Evolutionary conservation across 2,888 invertebrate genomes (phyloP).

Genomic region (Callyntrura guangdongensis): DNA sequence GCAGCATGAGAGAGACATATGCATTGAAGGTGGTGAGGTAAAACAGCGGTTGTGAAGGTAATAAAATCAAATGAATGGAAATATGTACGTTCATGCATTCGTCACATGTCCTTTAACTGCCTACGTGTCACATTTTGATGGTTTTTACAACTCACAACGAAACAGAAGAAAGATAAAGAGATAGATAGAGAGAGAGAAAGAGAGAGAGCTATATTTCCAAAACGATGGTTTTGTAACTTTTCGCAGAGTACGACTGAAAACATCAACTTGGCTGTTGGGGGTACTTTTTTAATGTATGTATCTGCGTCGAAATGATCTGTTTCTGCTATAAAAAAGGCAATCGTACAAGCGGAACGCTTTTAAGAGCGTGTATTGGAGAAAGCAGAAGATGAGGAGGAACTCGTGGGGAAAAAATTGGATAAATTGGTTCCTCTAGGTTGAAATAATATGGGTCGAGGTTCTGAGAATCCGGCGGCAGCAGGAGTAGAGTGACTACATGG

Average conservation of each 20-base stretch:
- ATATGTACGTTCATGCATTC: neutral
- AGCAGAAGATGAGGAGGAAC: neutral
- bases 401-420: neutral
- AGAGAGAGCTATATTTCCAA: neutral
- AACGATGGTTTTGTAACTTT: neutral
- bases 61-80: slow-evolving; percentile 33
- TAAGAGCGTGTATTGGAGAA: neutral
- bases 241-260: neutral
- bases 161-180: neutral
- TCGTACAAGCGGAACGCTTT: neutral
- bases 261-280: neutral
- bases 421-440: neutral
- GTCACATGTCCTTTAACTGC: neutral
- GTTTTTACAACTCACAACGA: neutral
- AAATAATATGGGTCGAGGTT: slow-evolving; percentile 2
- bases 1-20: neutral
- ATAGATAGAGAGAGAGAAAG: neutral
- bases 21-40: neutral
- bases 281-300: neutral
- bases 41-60: neutral
- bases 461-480: neutral
- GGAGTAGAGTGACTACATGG: neutral
- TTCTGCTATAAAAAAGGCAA: neutral
- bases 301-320: too few species aligned
- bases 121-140: slow-evolving; percentile 7